phyloP scores from a whole-genome alignment of 2,113 vertebrate genomes.

The Gnathonemus echidnorhynchus region DNA sequence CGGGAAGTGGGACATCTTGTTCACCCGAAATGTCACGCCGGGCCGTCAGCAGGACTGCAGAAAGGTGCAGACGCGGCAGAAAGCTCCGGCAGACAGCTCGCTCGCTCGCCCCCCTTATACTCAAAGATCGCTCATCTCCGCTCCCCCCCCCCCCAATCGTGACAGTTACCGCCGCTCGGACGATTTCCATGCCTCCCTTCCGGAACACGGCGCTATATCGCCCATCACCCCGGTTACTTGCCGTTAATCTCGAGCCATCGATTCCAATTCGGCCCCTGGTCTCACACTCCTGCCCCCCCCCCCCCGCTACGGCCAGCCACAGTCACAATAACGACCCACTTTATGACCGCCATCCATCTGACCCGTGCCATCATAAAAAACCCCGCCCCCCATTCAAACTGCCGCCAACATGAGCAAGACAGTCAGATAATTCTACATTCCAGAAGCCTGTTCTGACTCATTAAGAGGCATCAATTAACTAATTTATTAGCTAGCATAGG shows the following conservation, averaged over 20 bases:
- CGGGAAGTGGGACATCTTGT: background rate
- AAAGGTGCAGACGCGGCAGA: conserved; percentile 4
- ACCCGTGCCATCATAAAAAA: background rate
- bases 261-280: background rate
- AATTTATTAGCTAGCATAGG: background rate
- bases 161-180: background rate
- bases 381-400: background rate
- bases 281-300: background rate
- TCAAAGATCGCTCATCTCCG: background rate
- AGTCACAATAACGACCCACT: background rate
- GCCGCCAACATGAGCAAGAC: background rate
- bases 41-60: background rate
- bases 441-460: background rate
- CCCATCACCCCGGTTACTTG: background rate
- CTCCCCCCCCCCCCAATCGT: background rate
- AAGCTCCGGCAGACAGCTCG: background rate
- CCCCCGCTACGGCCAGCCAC: too few species aligned
- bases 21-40: background rate
- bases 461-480: background rate
- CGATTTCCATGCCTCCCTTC: background rate
- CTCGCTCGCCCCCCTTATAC: background rate
- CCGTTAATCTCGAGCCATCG: background rate
- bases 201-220: background rate
- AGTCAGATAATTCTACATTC: background rate
- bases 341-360: background rate